A percentile compares a stretch with the other conserved stretches of the same genome.
Evolutionary conservation across 2,888 invertebrate genomes (phyloP).

Genomic region (Eulithis prunata): DNA sequence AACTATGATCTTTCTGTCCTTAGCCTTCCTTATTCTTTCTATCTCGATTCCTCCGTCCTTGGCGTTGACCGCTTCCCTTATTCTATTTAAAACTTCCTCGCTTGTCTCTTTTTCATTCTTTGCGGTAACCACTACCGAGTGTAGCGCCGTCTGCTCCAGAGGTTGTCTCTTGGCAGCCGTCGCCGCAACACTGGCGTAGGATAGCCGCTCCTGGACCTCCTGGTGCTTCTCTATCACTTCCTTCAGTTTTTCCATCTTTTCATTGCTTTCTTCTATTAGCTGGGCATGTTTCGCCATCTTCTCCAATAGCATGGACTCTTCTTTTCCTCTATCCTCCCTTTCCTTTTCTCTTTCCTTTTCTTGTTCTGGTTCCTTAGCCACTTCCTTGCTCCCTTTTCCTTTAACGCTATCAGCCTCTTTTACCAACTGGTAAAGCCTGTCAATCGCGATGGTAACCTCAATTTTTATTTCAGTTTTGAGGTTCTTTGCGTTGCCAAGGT

Average conservation of each 20-base stretch:
- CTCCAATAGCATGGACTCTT: not conserved
- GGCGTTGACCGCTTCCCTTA: not conserved
- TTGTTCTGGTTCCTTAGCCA: not conserved
- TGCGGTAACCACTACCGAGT: too few species aligned
- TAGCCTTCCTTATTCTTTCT: not conserved
- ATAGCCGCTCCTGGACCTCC: too few species aligned
- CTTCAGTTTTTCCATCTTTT: too few species aligned
- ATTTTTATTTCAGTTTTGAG: not conserved
- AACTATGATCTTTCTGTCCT: not conserved
- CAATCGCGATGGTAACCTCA: too few species aligned
- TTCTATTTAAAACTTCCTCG: not conserved
- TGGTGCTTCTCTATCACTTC: too few species aligned
- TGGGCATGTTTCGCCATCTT: not conserved
- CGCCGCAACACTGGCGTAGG: too few species aligned
- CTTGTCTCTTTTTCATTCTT: too few species aligned
- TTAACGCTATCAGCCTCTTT: not conserved
- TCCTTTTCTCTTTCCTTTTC: not conserved
- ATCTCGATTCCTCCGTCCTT: not conserved
- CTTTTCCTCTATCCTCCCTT: not conserved
- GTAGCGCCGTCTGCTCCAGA: too few species aligned
- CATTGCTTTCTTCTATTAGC: not conserved
- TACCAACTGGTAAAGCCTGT: too few species aligned
- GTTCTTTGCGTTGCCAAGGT: not conserved
- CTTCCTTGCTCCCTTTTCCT: not conserved
- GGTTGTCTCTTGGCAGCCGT: too few species aligned